Percentiles rank a stretch among this genome's conserved stretches.
Evolutionary conservation across 1,140 invertebrate genomes (phyloP).

Genomic region (Mylabris phalerata): DNA sequence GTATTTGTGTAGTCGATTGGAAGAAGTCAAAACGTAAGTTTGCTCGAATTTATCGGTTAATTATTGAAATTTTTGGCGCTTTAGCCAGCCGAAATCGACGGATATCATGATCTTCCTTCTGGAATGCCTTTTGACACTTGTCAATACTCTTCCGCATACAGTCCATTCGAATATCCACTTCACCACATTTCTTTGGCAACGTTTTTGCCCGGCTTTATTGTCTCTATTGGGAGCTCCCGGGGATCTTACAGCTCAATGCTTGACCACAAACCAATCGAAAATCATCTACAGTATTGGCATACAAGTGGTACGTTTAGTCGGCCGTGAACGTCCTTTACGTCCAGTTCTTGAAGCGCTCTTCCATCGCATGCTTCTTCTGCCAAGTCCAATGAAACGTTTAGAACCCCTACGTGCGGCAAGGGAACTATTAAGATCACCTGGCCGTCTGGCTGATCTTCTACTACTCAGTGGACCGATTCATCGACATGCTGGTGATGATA

Average conservation of each 20-base stretch:
- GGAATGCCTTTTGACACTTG: constrained; percentile 78
- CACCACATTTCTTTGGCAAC: constrained; percentile 83
- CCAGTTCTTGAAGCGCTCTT: constrained; percentile 88
- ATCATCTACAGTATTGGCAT: constrained; percentile 84
- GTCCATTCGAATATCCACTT: constrained; percentile 77
- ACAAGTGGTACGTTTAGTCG: constrained; percentile 78
- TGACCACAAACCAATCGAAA: constrained; percentile 73
- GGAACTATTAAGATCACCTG: constrained; percentile 66
- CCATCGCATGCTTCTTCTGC: constrained; percentile 84
- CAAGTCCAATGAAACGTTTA: constrained; percentile 72
- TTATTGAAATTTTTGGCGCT: constrained; percentile 24
- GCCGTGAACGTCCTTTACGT: constrained; percentile 71
- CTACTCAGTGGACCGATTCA: constrained; percentile 68
- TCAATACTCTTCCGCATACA: constrained; percentile 72
- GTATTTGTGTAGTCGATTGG: constrained; percentile 78
- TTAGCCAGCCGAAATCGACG: constrained; percentile 52
- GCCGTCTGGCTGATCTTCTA: constrained; percentile 63
- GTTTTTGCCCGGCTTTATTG: constrained; percentile 82
- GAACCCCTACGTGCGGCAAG: constrained; percentile 77
- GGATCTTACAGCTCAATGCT: constrained; percentile 60
- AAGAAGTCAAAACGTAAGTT: constrained; percentile 56
- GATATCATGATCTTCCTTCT: constrained; percentile 68
- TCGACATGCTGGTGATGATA: constrained; percentile 76
- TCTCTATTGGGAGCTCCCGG: constrained; percentile 75
- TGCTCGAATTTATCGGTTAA: background rate